Evolutionary conservation across 2,113 vertebrate genomes (phyloP).

Genomic region (Amphiprion ocellaris): DNA sequence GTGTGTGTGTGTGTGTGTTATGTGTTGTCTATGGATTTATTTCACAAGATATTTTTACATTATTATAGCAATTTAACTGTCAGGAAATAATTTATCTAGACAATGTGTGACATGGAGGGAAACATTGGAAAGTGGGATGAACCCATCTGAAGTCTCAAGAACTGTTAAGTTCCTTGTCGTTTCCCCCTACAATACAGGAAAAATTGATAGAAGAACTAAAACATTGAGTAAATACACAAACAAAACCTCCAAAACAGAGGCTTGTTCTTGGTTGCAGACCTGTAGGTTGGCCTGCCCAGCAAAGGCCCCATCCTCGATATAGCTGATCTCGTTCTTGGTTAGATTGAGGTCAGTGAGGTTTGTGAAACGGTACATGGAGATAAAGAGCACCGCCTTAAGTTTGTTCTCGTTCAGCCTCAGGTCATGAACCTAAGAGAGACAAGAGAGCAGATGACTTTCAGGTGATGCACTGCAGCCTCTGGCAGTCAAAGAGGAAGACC

Average conservation of each 20-base stretch:
- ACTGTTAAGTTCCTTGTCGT: not conserved
- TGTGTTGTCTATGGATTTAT: no score
- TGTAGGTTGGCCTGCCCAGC: conserved; percentile 95
- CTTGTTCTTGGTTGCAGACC: conserved; percentile 49
- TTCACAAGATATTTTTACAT: not conserved
- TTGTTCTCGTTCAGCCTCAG: conserved; percentile 98
- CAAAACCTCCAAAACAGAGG: not conserved
- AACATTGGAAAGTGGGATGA: no score
- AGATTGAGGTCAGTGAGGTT: conserved; percentile 99
- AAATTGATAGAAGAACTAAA: no score
- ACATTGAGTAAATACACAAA: not conserved
- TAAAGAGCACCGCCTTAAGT: conserved; percentile 94
- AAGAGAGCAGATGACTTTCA: not conserved
- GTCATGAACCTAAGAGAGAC: conserved; percentile 87
- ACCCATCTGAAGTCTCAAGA: not conserved
- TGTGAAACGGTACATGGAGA: conserved; percentile 95
- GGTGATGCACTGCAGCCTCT: not conserved
- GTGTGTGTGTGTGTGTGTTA: no score
- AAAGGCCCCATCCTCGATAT: conserved; percentile 98
- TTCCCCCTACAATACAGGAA: not conserved
- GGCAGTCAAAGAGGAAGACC: not conserved
- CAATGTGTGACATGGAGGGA: no score
- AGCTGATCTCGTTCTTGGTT: conserved; percentile 98
- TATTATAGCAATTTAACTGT: not conserved
- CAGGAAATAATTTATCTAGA: not conserved